phyloP scores from a whole-genome alignment of 1,140 invertebrate species.

The Apis cerana region DNA sequence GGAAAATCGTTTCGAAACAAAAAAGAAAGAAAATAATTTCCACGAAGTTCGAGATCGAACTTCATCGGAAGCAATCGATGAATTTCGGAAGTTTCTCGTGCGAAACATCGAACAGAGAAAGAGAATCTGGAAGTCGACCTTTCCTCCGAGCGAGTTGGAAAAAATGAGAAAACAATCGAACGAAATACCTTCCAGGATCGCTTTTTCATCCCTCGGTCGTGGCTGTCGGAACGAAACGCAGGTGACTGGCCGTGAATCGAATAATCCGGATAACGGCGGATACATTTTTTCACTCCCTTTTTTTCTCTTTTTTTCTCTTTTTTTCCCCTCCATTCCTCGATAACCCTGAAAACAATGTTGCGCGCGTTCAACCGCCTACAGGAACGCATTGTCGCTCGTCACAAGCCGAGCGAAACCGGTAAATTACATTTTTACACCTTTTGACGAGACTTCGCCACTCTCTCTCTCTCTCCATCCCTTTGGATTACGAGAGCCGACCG shows the following conservation, averaged over 20 bases:
- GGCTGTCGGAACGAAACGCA: slow-evolving; percentile 23
- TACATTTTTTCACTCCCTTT: not conserved
- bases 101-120: not conserved
- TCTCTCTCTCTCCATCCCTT: too few relatives aligned
- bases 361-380: not conserved
- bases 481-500: slow-evolving; percentile 10
- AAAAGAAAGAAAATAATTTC: too few relatives aligned
- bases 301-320: not conserved
- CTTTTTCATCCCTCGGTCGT: slow-evolving; percentile 18
- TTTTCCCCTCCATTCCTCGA: slow-evolving; percentile 26
- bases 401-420: slow-evolving; percentile 23
- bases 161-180: not conserved
- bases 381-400: slow-evolving; percentile 12
- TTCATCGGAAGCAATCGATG: too few relatives aligned
- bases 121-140: too few relatives aligned
- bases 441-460: slow-evolving; percentile 22
- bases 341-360: slow-evolving; percentile 49
- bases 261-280: slow-evolving; percentile 41
- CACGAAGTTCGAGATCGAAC: too few relatives aligned
- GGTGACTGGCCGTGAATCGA: slow-evolving; percentile 44
- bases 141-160: not conserved
- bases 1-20: too few relatives aligned
- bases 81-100: too few relatives aligned
- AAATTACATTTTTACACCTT: slow-evolving; percentile 49
- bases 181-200: slow-evolving; percentile 4